Evolutionary conservation across 2,888 invertebrate genomes (phyloP).

Genomic region (Anarsia innoxiella): DNA sequence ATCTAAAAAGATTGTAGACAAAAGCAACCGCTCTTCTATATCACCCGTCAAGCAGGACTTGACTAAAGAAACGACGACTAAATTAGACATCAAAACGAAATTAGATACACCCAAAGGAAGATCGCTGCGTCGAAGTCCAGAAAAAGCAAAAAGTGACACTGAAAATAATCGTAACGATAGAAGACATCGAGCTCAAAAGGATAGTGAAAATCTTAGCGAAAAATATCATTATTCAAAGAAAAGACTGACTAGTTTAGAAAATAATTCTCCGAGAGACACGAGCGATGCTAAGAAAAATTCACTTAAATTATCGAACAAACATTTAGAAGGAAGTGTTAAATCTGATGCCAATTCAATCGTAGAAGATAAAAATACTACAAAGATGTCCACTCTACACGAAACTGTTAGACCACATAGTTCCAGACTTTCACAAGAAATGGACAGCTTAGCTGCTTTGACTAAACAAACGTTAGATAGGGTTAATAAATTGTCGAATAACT

Average conservation of each 20-base stretch:
- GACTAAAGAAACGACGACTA: slow-evolving; percentile 21
- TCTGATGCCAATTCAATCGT: slow-evolving; percentile 39
- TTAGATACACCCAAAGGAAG: slow-evolving; percentile 43
- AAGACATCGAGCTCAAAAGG: slow-evolving; percentile 68
- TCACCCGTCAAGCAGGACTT: slow-evolving; percentile 57
- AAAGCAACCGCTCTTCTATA: slow-evolving; percentile 39
- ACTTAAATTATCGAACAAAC: slow-evolving; percentile 50
- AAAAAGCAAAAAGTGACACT: slow-evolving; percentile 58
- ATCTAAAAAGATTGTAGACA: slow-evolving; percentile 54
- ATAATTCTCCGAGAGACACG: slow-evolving; percentile 60
- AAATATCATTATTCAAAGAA: slow-evolving; percentile 73
- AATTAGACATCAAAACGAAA: slow-evolving; percentile 46
- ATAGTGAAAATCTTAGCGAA: slow-evolving; percentile 67
- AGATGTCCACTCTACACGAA: slow-evolving; percentile 67
- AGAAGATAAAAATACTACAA: slow-evolving; percentile 41
- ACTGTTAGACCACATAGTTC: slow-evolving; percentile 58
- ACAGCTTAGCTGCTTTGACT: slow-evolving; percentile 78
- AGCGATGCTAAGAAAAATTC: slow-evolving; percentile 50
- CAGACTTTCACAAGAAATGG: slow-evolving; percentile 76
- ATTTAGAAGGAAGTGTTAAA: slow-evolving; percentile 37
- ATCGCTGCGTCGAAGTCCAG: slow-evolving; percentile 49
- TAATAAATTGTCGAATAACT: slow-evolving; percentile 76
- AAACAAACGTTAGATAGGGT: slow-evolving; percentile 80
- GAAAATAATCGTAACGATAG: slow-evolving; percentile 60
- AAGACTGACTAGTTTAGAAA: slow-evolving; percentile 73